Evolutionary conservation across 2,797 vertebrate genomes (phyloP), one percentile per base, ranked within the genome.

Genomic region (Sebastes taczanowskii): DNA sequence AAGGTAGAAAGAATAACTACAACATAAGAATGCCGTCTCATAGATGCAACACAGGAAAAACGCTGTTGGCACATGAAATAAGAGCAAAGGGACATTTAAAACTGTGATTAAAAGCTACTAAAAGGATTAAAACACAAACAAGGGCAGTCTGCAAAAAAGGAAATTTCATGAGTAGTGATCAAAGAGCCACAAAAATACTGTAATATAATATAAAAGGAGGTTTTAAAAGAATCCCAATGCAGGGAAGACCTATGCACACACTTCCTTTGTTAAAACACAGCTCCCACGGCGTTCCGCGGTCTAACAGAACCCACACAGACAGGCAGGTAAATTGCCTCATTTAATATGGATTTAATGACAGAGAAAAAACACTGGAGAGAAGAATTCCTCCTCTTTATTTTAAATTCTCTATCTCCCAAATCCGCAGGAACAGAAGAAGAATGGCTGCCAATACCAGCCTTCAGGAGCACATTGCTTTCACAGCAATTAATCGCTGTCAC

Each of bases 401-500:
- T n/a, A n/a, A n/a, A n/a, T n/a, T 23, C 35, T 68, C 35, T 30
- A 49, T 76, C 81, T 79, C 65, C 75, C 34, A 65, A 78, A 74
- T 86, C 87, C 83, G 74, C 66, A 56, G 5, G 14, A 85, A 80
- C 74, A 77, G 84, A 35, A 74, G 83, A 80, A 63, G 77, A 80
- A 67, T 6, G 7, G 18, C 79, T 82, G 91, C 83, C 91, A 88
- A 73, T 58, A 86, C 11, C 83, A 77, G 90, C 83, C 89, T 85
- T 88, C 88, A 84, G 85, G 77, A 91, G 90, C 91, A 78, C 89
- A 79, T 80, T 74, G 89, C 89, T 92, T 88, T 94, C 90, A 86
- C 89, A 83, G 89, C 89, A 92, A 95, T 94, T 94, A 94, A 93
- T 90, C 86, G 88, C 90, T 85, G 92, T 94, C 93, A 93, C 90